A percentile compares a stretch with the other conserved stretches of the same genome.
phyloP scores from a whole-genome alignment of 2,797 vertebrate species.

The Eupleurogrammus muticus region DNA sequence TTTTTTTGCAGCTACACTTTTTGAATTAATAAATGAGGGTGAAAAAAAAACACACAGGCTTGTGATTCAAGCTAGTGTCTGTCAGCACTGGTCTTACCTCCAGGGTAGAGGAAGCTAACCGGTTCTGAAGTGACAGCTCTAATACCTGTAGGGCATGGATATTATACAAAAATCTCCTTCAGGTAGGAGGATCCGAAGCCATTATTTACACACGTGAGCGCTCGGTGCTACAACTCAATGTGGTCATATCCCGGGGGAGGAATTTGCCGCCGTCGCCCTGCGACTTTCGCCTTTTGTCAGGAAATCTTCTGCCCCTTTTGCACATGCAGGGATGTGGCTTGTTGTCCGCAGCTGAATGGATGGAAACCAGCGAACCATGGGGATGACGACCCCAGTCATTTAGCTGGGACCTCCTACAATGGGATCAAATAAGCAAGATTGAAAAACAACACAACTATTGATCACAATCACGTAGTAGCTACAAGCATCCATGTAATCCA shows the following conservation, averaged over 20 bases:
- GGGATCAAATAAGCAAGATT: not conserved
- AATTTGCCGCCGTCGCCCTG: not conserved
- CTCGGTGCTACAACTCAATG: not conserved
- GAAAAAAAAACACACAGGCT: not conserved
- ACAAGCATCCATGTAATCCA: slow-evolving; percentile 7
- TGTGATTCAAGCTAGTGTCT: not conserved
- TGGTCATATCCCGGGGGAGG: not conserved
- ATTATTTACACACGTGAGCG: slow-evolving; percentile 36
- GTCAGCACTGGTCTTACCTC: slow-evolving; percentile 22
- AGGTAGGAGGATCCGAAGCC: slow-evolving; percentile 32
- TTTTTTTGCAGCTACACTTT: too few species aligned
- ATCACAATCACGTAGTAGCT: not conserved
- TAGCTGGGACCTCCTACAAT: slow-evolving; percentile 33
- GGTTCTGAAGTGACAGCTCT: slow-evolving; percentile 20
- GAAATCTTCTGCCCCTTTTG: not conserved
- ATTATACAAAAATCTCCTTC: not conserved
- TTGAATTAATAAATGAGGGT: not conserved
- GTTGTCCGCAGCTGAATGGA: slow-evolving; percentile 17
- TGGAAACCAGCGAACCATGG: not conserved
- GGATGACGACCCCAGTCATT: slow-evolving; percentile 4
- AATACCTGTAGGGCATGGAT: not conserved
- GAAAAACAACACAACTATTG: not conserved
- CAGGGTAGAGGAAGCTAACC: slow-evolving; percentile 8
- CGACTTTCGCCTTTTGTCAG: not conserved
- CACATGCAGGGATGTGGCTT: slow-evolving; percentile 27